Percentiles rank a stretch among this genome's conserved stretches.
Conservation (phyloP, 2,113 vertebrate genomes). For the Rhinoderma darwinii region DNA sequence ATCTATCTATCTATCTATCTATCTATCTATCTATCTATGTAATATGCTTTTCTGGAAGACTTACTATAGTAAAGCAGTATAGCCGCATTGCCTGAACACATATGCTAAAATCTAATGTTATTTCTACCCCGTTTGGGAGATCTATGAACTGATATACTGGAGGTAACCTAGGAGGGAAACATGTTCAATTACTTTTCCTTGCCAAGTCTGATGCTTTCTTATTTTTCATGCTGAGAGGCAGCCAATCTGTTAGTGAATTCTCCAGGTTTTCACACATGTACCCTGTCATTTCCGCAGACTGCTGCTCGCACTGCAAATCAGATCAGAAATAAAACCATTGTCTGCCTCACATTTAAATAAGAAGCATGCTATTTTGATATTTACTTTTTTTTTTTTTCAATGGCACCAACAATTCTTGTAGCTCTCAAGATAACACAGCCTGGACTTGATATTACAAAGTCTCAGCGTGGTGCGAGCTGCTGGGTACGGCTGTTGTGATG, state of each 20-base stretch:
- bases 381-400: constrained; percentile 42
- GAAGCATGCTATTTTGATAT: constrained; percentile 50
- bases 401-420: not conserved
- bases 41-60: not conserved
- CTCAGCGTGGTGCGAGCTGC: not conserved
- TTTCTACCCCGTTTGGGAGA: not conserved
- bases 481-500: not conserved
- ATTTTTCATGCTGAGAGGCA: constrained; percentile 53
- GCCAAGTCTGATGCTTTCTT: constrained; percentile 21
- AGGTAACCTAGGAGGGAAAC: constrained; percentile 24
- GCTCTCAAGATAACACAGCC: constrained; percentile 36
- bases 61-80: not conserved
- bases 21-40: not conserved
- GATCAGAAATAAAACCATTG: constrained; percentile 47
- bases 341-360: constrained; percentile 24
- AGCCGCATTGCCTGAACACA: not conserved
- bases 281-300: constrained; percentile 57
- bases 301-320: constrained; percentile 48
- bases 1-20: not conserved
- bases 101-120: not conserved
- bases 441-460: constrained; percentile 47
- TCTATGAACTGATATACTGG: constrained; percentile 17
- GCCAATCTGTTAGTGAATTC: constrained; percentile 53
- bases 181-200: constrained; percentile 50
- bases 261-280: constrained; percentile 30